Percentiles rank a stretch among this genome's conserved stretches.
Evolutionary conservation across 2,888 invertebrate species (phyloP).

Genomic region (Cerastis rubricosa): DNA sequence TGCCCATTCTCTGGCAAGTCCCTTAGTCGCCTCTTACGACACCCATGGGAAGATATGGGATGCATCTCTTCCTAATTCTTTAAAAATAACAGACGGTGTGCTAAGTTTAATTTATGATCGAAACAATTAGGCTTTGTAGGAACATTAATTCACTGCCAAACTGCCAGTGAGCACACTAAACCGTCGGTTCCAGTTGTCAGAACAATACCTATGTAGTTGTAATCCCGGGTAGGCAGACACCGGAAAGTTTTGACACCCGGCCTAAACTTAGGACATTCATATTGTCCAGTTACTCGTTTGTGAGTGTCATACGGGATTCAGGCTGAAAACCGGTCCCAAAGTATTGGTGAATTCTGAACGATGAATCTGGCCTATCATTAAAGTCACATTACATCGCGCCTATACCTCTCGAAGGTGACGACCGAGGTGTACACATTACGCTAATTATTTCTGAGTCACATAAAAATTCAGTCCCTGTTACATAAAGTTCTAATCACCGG

Average conservation of each 20-base stretch:
- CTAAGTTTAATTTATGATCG: neutral
- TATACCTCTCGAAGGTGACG: no score
- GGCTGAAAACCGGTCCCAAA: neutral
- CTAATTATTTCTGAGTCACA: no score
- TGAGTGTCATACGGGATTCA: neutral
- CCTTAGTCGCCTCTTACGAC: no score
- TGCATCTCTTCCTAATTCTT: neutral
- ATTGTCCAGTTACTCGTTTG: neutral
- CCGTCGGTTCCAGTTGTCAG: conserved; percentile 18
- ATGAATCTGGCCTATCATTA: neutral
- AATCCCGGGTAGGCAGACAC: conserved; percentile 11
- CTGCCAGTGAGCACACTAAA: neutral
- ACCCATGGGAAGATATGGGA: no score
- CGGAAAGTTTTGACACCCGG: conserved; percentile 29
- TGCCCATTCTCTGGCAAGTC: no score
- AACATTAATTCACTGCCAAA: neutral
- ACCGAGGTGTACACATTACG: neutral
- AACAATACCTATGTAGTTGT: conserved; percentile 20
- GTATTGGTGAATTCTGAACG: neutral
- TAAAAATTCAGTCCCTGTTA: no score
- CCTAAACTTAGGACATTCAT: conserved; percentile 34
- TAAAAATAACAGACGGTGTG: fast-evolving
- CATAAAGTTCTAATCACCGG: no score
- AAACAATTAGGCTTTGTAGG: neutral
- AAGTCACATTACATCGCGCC: neutral